Evolutionary conservation across 23 tunicate species (phyloP).

Genomic region (Diplosoma virens): DNA sequence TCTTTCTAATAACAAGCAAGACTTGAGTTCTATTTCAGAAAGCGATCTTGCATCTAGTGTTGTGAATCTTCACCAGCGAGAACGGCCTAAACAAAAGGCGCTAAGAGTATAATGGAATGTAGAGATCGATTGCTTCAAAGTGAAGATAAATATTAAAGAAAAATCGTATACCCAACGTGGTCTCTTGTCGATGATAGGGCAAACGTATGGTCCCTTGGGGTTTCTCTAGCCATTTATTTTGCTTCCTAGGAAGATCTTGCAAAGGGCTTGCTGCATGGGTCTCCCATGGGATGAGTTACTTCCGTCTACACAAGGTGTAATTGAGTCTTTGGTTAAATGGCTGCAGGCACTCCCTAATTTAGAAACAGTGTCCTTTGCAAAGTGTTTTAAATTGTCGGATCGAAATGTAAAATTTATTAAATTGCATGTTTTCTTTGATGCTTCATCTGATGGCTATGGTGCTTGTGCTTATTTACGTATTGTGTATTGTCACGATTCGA

Average conservation of each 20-base stretch:
- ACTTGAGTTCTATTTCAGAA: too few species aligned
- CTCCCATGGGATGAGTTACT: constrained; percentile 29
- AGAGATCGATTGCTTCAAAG: too few species aligned
- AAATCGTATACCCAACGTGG: too few species aligned
- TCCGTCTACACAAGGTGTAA: background rate
- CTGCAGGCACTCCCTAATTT: background rate
- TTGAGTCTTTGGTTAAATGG: constrained; percentile 10
- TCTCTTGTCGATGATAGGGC: too few species aligned
- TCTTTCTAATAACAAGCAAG: too few species aligned
- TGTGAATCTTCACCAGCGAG: too few species aligned
- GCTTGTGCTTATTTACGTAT: constrained; percentile 25
- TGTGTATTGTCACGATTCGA: background rate
- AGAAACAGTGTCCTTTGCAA: constrained; percentile 6
- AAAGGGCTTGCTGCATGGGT: background rate
- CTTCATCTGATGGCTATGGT: constrained; percentile 26
- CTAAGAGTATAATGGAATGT: too few species aligned
- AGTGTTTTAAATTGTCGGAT: constrained; percentile 13
- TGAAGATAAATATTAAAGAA: too few species aligned
- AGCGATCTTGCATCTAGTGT: too few species aligned
- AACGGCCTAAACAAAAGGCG: too few species aligned
- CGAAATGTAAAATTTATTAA: background rate
- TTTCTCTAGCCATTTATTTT: too few species aligned
- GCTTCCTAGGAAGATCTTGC: constrained; percentile 21
- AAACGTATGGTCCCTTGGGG: too few species aligned
- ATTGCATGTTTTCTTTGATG: constrained; percentile 43